Conservation (phyloP, 2,797 vertebrate species). For the Eulemur mongoz region DNA sequence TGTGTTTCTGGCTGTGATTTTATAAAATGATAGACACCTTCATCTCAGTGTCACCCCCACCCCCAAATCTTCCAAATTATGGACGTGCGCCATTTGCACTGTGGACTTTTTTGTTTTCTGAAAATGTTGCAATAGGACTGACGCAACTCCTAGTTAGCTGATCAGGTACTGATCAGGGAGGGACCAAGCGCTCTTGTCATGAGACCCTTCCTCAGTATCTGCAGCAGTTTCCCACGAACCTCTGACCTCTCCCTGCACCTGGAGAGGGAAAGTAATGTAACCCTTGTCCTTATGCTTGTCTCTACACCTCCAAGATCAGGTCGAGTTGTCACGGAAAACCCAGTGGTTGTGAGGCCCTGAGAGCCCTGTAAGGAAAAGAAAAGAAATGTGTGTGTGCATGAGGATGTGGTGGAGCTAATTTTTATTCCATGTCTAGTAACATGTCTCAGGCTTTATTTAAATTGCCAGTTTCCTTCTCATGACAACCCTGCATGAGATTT, state of each 20-base stretch:
- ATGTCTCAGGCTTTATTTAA: background rate
- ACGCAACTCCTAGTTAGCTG: conserved; percentile 50
- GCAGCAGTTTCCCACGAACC: background rate
- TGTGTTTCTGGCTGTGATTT: conserved; percentile 23
- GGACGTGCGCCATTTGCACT: conserved; percentile 54
- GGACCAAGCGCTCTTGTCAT: background rate
- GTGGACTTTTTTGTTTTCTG: conserved; percentile 68
- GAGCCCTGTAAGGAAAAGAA: background rate
- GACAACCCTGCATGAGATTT: background rate
- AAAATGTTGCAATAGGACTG: conserved; percentile 71
- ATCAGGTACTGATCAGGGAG: background rate
- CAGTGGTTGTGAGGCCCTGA: background rate
- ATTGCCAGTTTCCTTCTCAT: background rate
- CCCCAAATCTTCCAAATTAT: background rate
- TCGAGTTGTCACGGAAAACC: background rate
- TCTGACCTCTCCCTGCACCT: background rate
- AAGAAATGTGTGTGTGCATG: background rate
- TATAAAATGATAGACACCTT: background rate
- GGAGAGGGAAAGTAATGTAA: background rate
- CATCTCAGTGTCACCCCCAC: background rate
- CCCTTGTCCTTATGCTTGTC: background rate
- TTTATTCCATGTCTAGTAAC: background rate
- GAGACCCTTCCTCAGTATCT: background rate
- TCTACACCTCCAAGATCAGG: background rate
- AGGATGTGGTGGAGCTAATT: background rate